A percentile compares a stretch with the other conserved stretches of the same genome.
Conservation (phyloP, 2,113 vertebrate species). For the Aegotheles bennettii region DNA sequence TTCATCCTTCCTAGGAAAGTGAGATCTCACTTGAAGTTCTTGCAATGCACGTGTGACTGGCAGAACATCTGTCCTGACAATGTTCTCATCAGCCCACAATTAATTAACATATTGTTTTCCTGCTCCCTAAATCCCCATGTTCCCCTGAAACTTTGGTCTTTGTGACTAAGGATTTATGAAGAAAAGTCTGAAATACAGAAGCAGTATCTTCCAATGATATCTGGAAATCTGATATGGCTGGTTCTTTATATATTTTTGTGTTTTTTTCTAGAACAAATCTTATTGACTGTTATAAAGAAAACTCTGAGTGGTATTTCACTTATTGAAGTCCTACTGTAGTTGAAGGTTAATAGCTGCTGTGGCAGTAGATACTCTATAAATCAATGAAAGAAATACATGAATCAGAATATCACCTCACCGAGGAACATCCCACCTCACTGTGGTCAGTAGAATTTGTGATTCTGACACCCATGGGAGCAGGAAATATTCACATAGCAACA, state of each 20-base stretch:
- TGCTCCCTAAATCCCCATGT: background rate
- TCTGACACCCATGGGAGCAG: background rate
- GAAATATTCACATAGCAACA: background rate
- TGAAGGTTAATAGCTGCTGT: constrained; percentile 43
- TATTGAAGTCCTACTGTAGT: constrained; percentile 32
- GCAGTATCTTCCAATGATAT: background rate
- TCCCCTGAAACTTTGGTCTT: background rate
- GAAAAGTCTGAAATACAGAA: background rate
- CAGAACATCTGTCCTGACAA: constrained; percentile 14
- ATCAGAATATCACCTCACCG: background rate
- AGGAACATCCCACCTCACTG: background rate
- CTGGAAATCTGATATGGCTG: background rate
- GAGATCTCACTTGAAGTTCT: background rate
- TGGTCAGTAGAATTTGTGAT: background rate
- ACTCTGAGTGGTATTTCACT: background rate
- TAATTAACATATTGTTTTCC: background rate
- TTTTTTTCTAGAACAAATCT: background rate
- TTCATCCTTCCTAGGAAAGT: background rate
- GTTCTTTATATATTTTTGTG: background rate
- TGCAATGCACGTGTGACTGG: background rate
- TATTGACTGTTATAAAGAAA: constrained; percentile 21
- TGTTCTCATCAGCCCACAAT: background rate
- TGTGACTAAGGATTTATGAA: background rate
- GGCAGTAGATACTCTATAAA: constrained; percentile 32
- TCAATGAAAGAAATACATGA: constrained; percentile 25